These are phyloP conservation scores for Dicranocentrus wangi DNA, from an alignment of 2,888 invertebrate genomes.

Conservation along the genomic window DNA sequence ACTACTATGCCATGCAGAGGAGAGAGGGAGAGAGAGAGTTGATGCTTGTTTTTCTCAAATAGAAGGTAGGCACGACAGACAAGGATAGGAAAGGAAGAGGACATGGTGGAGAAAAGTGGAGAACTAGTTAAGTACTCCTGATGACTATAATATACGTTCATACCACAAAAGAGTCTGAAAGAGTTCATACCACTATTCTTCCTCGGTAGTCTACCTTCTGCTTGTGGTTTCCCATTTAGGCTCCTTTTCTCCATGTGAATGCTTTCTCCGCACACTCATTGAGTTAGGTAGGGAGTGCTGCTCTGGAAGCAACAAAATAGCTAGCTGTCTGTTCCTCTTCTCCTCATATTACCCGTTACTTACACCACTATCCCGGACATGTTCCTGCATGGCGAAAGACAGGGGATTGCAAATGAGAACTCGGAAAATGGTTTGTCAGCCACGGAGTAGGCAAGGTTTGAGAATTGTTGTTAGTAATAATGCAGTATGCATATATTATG, in stretches of 20 bases:
- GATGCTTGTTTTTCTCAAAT: constrained; percentile 33
- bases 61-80: constrained; percentile 12
- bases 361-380: background rate
- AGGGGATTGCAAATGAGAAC: too few relatives aligned
- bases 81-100: background rate
- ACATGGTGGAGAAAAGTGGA: constrained; percentile 30
- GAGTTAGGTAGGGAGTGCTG: background rate
- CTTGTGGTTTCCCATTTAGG: constrained; percentile 38
- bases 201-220: constrained; percentile 15
- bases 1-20: constrained; percentile 44
- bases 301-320: constrained; percentile 28
- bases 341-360: background rate
- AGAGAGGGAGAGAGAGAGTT: constrained; percentile 42
- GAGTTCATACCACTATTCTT: constrained; percentile 26
- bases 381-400: too few relatives aligned
- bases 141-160: constrained; percentile 31
- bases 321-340: constrained; percentile 16
- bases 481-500: constrained; percentile 27
- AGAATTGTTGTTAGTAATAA: constrained; percentile 21
- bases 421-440: too few relatives aligned
- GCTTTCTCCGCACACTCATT: constrained; percentile 35
- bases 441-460: too few relatives aligned
- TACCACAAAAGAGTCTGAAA: constrained; percentile 34
- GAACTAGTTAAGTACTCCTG: constrained; percentile 27
- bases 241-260: constrained; percentile 20